Evolutionary conservation across 2,797 vertebrate genomes (phyloP).

Genomic region (Sternarchorhynchus goeldii): DNA sequence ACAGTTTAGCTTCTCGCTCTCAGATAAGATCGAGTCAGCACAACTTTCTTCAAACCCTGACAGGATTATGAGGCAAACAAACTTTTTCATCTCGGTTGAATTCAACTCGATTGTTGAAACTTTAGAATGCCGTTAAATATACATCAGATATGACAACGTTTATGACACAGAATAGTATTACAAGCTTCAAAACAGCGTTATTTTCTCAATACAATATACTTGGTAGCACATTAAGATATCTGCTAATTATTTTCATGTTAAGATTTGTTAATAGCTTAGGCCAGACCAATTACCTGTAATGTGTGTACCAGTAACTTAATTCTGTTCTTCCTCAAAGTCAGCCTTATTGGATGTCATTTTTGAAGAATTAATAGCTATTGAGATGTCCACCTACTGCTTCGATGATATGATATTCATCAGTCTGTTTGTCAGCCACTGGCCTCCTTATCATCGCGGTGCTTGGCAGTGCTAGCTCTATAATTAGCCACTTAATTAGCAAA

Average conservation of each 20-base stretch:
- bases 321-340: constrained; percentile 40
- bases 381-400: constrained; percentile 55
- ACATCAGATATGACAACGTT: neutral
- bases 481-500: constrained; percentile 66
- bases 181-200: neutral
- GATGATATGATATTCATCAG: constrained; percentile 56
- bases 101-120: too few relatives aligned
- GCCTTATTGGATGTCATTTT: constrained; percentile 36
- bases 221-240: neutral
- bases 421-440: constrained; percentile 60
- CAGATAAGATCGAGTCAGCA: neutral
- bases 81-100: too few relatives aligned
- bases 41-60: neutral
- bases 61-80: too few relatives aligned
- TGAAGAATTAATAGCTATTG: constrained; percentile 51
- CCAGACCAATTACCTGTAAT: constrained; percentile 7
- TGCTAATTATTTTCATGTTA: constrained; percentile 15
- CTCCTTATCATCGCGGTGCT: constrained; percentile 57
- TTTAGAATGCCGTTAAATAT: neutral
- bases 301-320: constrained; percentile 21
- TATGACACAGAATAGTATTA: neutral
- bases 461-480: constrained; percentile 61
- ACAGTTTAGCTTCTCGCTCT: too few relatives aligned
- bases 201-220: neutral
- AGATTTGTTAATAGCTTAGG: neutral